These are phyloP conservation scores for Trissolcus basalis DNA, from an alignment of 1,140 invertebrate species.

Conservation along the genomic window DNA sequence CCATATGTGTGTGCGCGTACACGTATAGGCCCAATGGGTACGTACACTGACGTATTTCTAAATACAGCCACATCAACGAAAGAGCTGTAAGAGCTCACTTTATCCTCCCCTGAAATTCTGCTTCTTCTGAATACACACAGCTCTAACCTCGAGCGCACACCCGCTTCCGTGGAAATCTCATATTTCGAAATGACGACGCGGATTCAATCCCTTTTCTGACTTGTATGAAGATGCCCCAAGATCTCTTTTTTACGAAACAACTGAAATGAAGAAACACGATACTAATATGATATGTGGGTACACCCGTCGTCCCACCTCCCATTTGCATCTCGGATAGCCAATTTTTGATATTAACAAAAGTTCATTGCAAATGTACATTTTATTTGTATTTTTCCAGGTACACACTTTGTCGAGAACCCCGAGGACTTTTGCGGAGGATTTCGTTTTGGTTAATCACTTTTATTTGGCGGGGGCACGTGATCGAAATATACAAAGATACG, in stretches of 20 bases:
- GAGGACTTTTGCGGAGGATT: too few relatives aligned
- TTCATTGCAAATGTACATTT: too few relatives aligned
- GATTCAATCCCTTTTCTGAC: conserved; percentile 63
- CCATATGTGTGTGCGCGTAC: conserved; percentile 27
- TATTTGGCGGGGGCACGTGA: background rate
- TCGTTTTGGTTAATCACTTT: background rate
- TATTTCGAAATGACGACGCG: conserved; percentile 72
- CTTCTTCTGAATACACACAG: conserved; percentile 60
- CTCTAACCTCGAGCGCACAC: conserved; percentile 54
- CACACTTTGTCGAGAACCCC: too few relatives aligned
- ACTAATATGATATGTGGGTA: conserved; percentile 23
- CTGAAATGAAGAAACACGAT: conserved; percentile 32
- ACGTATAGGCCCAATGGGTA: conserved; percentile 8
- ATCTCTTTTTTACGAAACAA: conserved; percentile 43
- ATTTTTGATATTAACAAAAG: too few relatives aligned
- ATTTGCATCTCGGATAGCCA: background rate
- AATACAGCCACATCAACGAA: conserved; percentile 50
- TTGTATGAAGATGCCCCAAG: conserved; percentile 59
- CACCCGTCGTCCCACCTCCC: background rate
- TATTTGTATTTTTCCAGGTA: background rate
- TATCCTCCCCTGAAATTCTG: conserved; percentile 60
- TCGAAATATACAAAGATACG: too few relatives aligned
- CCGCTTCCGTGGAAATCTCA: conserved; percentile 69
- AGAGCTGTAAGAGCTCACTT: conserved; percentile 58
- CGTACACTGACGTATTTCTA: conserved; percentile 40